Evolutionary conservation across 2,888 invertebrate genomes (phyloP).

Genomic region (Drosophila siamana): DNA sequence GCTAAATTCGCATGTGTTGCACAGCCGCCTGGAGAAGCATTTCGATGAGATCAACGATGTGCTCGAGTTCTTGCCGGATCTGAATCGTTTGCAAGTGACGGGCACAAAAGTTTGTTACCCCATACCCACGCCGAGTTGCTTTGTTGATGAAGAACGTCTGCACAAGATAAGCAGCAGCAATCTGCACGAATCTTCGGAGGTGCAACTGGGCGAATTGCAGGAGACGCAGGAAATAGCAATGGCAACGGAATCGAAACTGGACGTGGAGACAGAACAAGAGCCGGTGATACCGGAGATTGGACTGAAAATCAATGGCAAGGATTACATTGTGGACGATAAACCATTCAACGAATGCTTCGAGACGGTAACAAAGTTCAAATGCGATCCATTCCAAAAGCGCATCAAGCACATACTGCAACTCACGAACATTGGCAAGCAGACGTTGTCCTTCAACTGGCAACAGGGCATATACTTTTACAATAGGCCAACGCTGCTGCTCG

Average conservation of each 20-base stretch:
- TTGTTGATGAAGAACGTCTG: constrained; percentile 40
- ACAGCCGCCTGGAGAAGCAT: constrained; percentile 55
- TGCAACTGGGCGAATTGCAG: constrained; percentile 18
- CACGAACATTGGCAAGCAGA: constrained; percentile 71
- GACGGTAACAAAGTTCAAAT: constrained; percentile 55
- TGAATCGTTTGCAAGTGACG: constrained; percentile 66
- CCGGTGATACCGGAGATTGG: constrained; percentile 55
- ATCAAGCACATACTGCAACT: constrained; percentile 62
- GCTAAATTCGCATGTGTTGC: constrained; percentile 71
- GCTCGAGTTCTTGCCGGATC: constrained; percentile 77
- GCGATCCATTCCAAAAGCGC: constrained; percentile 67
- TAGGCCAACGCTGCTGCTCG: constrained; percentile 54
- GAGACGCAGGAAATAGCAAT: not conserved
- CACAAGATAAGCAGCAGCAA: constrained; percentile 60
- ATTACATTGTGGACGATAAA: constrained; percentile 38
- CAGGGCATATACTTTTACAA: constrained; percentile 71
- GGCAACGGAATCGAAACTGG: not conserved
- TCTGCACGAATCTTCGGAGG: constrained; percentile 12
- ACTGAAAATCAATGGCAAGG: constrained; percentile 70
- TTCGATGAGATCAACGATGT: constrained; percentile 68
- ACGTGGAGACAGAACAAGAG: not conserved
- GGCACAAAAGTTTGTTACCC: constrained; percentile 50
- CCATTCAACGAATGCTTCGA: constrained; percentile 55
- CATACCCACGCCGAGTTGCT: constrained; percentile 20
- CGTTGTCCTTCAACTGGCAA: constrained; percentile 71